Conservation (phyloP, 2,113 vertebrate species). For the Vireo altiloquus region DNA sequence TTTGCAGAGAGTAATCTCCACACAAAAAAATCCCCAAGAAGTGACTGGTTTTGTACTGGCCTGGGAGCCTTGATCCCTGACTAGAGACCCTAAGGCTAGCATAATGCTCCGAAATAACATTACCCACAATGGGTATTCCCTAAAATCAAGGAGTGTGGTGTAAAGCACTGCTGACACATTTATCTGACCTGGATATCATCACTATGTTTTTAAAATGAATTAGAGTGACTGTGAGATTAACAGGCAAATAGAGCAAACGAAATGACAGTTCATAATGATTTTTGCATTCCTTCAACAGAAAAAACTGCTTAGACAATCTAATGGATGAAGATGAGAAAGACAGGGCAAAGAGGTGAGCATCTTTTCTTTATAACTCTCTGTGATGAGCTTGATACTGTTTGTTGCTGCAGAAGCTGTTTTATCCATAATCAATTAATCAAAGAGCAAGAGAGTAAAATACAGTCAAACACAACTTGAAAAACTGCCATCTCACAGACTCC, state of each 20-base stretch:
- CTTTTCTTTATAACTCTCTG: not conserved
- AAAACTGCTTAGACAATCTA: constrained; percentile 77
- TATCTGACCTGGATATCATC: constrained; percentile 52
- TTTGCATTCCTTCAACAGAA: constrained; percentile 65
- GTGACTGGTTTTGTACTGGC: not conserved
- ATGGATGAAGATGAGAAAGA: constrained; percentile 89
- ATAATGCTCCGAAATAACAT: not conserved
- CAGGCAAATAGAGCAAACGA: constrained; percentile 21
- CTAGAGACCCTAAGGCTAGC: not conserved
- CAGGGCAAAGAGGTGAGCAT: constrained; percentile 81
- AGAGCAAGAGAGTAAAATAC: not conserved
- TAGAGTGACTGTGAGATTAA: constrained; percentile 51
- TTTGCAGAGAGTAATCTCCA: not conserved
- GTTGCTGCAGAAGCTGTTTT: constrained; percentile 18
- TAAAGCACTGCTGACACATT: constrained; percentile 54
- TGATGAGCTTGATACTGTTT: not conserved
- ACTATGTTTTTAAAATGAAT: constrained; percentile 45
- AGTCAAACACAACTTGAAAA: constrained; percentile 23
- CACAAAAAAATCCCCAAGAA: not conserved
- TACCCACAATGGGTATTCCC: not conserved
- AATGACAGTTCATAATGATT: constrained; percentile 31
- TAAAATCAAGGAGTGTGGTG: constrained; percentile 18
- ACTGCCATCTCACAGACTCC: not conserved
- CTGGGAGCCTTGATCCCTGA: not conserved
- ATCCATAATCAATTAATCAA: constrained; percentile 23